phyloP scores from a whole-genome alignment of 2,113 vertebrate genomes.

The Salvelinus namaycush region DNA sequence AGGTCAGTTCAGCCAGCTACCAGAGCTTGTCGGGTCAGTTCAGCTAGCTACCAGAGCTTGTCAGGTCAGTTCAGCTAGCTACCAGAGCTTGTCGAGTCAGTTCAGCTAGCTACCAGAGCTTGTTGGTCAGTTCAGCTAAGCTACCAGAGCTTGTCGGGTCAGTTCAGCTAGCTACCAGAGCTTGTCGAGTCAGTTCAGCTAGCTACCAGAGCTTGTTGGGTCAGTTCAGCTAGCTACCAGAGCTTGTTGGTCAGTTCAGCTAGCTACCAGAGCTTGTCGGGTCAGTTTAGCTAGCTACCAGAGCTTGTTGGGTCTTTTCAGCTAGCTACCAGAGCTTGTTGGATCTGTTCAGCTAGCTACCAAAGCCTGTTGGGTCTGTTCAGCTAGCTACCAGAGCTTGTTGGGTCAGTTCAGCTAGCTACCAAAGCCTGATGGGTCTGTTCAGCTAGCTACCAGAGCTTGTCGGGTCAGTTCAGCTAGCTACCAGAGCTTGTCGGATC shows the following conservation, averaged over 20 bases:
- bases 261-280: conserved; percentile 4
- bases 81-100: conserved; percentile 1
- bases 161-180: too few species aligned
- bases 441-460: conserved; percentile 5
- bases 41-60: conserved; percentile 11
- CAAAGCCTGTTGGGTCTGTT: neutral
- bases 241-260: neutral
- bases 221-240: conserved; percentile 7
- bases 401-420: neutral
- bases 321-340: conserved; percentile 8
- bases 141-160: conserved; percentile 2
- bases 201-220: neutral
- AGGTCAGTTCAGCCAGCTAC: neutral
- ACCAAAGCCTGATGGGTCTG: neutral
- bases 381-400: conserved; percentile 10
- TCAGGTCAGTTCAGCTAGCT: neutral
- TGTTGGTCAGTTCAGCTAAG: neutral
- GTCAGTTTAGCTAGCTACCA: conserved; percentile 5
- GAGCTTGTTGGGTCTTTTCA: neutral
- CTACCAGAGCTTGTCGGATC: conserved; percentile 7
- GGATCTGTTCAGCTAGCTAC: neutral
- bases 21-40: neutral
- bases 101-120: conserved; percentile 7
- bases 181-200: too few species aligned
- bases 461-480: neutral